Base-by-base conservation (phyloP, 2,888 invertebrate genomes). In the Nemotelus pantherinus region DNA sequence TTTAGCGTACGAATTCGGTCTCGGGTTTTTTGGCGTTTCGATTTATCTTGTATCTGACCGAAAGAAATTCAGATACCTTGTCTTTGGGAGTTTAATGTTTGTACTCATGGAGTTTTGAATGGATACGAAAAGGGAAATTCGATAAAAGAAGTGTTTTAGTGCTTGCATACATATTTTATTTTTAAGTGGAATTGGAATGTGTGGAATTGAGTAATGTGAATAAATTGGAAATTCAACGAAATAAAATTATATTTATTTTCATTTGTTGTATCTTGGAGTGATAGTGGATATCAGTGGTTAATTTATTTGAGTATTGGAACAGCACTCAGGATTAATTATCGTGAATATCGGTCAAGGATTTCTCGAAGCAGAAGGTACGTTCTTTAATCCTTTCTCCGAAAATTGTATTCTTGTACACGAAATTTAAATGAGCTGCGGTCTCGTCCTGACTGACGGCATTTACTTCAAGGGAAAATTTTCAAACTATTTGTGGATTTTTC, bases 11-110 rank as follows among this genome's bases (percentile, higher is more conserved):
- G 10, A 53, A 47, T 3, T 55, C 55, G 55, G 10, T 70, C 55
- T 53, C 10, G 70, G 25, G 10, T 53, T 55, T 70, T 53, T 53
- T 55, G 55, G 41, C 43, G 70, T 55, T 53, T 2, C 43, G 41
- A 44, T 43, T 41, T 3, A 48, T 65, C 65, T 65, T 65, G n/a
- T 67, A 67, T 60, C 60, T 67, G 9, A 55, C 53, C 53, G 55
- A 70, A 47, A 25, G 55, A 43, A 70, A 39, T 70, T 70, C 25
- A 55, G 65, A 65, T 65, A 45, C 63, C 43, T 10, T 41, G 5
- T 25, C 5, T 10, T 6, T 58, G 58, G 1, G 5, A 43, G 63
- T 43, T 7, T n/a, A n/a, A n/a, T 58, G 9, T 25, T 58, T 25
- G 58, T 9, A 58, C n/a, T 58, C 25, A n/a, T 58, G 58, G 25